A percentile compares a stretch with the other conserved stretches of the same genome.
Conservation (phyloP, 1,140 invertebrate genomes). For the Lasaia peninsularis region DNA sequence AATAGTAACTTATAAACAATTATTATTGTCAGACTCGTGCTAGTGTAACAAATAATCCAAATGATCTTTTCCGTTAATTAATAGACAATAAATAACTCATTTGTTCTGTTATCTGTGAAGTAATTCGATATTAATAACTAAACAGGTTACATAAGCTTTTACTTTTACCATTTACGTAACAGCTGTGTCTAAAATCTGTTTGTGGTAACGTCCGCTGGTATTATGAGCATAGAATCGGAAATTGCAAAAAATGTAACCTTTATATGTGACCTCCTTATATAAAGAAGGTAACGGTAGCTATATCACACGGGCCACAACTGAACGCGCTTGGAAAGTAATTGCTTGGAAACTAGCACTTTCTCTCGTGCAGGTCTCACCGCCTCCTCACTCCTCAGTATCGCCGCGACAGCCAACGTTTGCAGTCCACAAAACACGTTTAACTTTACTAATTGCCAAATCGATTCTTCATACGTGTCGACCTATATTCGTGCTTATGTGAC, state of each 20-base stretch:
- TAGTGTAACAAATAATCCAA: too few relatives aligned
- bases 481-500: background rate
- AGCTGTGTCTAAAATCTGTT: background rate
- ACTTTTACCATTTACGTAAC: slow-evolving; percentile 1
- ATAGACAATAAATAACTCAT: background rate
- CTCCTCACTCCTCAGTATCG: slow-evolving; percentile 30
- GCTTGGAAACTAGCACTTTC: slow-evolving; percentile 62
- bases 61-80: background rate
- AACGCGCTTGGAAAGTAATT: slow-evolving; percentile 60
- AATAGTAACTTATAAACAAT: too few relatives aligned
- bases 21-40: too few relatives aligned
- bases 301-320: slow-evolving; percentile 35
- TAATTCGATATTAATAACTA: slow-evolving; percentile 3
- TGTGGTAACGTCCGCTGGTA: background rate
- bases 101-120: background rate
- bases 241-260: slow-evolving; percentile 37
- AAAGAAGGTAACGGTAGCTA: slow-evolving; percentile 60
- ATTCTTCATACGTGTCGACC: slow-evolving; percentile 5
- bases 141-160: slow-evolving; percentile 1
- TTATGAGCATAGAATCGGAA: background rate
- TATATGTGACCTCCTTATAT: slow-evolving; percentile 44
- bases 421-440: background rate
- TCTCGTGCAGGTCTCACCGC: slow-evolving; percentile 51
- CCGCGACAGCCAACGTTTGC: slow-evolving; percentile 27
- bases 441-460: slow-evolving; percentile 5